These are phyloP conservation scores for Clinocottus analis DNA, from an alignment of 2,113 vertebrate genomes.

Conservation along the genomic window DNA sequence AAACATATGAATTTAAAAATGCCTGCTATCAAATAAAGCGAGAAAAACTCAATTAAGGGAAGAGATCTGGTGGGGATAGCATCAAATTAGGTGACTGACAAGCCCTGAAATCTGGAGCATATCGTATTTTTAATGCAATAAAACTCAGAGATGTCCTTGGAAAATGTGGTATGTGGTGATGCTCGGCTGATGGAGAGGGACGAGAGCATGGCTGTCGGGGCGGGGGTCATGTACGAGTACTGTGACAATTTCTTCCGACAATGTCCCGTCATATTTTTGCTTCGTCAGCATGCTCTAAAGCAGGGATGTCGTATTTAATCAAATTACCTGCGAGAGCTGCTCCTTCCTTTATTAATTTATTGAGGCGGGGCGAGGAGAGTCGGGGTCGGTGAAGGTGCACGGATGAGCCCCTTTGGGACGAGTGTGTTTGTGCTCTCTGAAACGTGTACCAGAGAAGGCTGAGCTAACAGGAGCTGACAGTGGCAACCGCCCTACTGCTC, in stretches of 20 bases:
- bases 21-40: constrained; percentile 63
- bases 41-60: constrained; percentile 68
- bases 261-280: constrained; percentile 72
- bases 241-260: constrained; percentile 79
- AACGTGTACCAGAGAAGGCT: constrained; percentile 67
- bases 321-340: constrained; percentile 78
- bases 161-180: constrained; percentile 49
- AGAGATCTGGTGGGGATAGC: constrained; percentile 65
- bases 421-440: constrained; percentile 75
- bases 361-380: constrained; percentile 38
- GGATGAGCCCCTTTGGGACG: constrained; percentile 69
- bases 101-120: constrained; percentile 65
- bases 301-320: constrained; percentile 81
- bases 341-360: constrained; percentile 81
- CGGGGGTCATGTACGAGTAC: constrained; percentile 67
- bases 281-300: constrained; percentile 79
- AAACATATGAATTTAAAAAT: constrained; percentile 63
- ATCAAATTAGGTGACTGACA: constrained; percentile 76
- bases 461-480: constrained; percentile 80
- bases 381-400: constrained; percentile 48
- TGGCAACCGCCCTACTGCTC: constrained; percentile 68
- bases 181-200: constrained; percentile 46
- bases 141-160: constrained; percentile 66
- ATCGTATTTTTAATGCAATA: constrained; percentile 62
- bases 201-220: constrained; percentile 31